phyloP scores from a whole-genome alignment of 2,888 invertebrate genomes.

The Ochropleura plecta region DNA sequence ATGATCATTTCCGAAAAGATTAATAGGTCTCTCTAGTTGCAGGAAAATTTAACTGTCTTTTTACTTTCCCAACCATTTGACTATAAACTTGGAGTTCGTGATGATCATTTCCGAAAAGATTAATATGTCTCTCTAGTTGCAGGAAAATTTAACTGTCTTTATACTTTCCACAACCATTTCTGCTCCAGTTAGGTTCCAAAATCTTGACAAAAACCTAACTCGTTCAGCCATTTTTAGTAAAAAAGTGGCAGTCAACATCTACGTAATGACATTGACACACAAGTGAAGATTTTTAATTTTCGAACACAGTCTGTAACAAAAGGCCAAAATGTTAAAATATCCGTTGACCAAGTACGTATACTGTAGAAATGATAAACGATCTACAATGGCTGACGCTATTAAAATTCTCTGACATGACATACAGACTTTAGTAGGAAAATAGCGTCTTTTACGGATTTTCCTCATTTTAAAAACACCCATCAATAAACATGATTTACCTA shows the following conservation, averaged over 20 bases:
- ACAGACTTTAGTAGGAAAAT: neutral
- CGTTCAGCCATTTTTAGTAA: neutral
- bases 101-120: slow-evolving; percentile 2
- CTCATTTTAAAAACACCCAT: neutral
- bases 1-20: slow-evolving; percentile 2
- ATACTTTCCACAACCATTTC: neutral
- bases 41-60: slow-evolving; percentile 9
- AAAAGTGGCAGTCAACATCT: neutral
- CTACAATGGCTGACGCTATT: slow-evolving; percentile 35
- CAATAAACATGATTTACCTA: too few species aligned
- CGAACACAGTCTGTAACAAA: slow-evolving; percentile 15
- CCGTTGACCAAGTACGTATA: slow-evolving; percentile 54
- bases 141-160: slow-evolving; percentile 9
- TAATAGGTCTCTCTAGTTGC: neutral
- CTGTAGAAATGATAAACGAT: slow-evolving; percentile 60
- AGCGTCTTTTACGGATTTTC: neutral
- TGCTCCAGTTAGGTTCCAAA: neutral
- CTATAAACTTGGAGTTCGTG: neutral
- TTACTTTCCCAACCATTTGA: neutral
- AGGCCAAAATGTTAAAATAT: slow-evolving; percentile 45
- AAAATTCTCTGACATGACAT: slow-evolving; percentile 38
- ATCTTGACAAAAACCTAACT: neutral
- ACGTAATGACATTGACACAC: neutral
- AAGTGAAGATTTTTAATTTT: slow-evolving; percentile 1
- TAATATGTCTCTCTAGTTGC: neutral